Base-by-base conservation (phyloP, 2,797 vertebrate genomes). In the Neopelma chrysocephalum region DNA sequence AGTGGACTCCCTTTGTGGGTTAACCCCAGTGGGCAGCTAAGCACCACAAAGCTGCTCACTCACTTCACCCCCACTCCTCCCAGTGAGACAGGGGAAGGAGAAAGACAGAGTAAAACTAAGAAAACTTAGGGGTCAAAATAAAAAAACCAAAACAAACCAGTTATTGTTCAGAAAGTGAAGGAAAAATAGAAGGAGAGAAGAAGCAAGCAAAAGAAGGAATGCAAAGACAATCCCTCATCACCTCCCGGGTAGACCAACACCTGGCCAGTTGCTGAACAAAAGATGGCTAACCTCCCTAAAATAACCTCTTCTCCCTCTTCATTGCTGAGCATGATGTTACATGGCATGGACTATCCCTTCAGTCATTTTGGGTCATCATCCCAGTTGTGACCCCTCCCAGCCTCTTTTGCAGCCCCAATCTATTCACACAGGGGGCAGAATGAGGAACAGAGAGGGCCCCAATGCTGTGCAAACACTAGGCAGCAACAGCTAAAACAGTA, bases 51-150 rank as follows among this genome's bases (percentile, higher is more conserved):
- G 32, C 13, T 4, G 5, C 32, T 71, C 1, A 3, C 4, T 70
- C 2, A 1, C 31, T 72, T 72, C 12, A 3, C 9, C 8, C 4
- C 7, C 3, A 17, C 19, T 8, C 21, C 23, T 5, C 27, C 5
- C 25, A 20, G 12, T 53, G 60, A 83, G 19, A 48, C 0, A 5
- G 25, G 12, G 21, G 12, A 88, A 68, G 19, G 68, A 32, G 26
- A 69, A 79, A 57, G 4, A 42, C 38, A 87, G 14, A 73, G 16
- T 6, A 73, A 77, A 89, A 89, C 15, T 16, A 94, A 62, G 60
- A 70, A 62, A 66, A 32, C 4, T 21, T 27, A 11, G 15, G 2
- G 3, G 4, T 61, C 38, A 50, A 69, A 26, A 14, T 42, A 10
- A 71, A 54, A 17, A 65, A 26, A 5, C 0, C 25, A 20, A 36